Conservation (phyloP, 2,797 vertebrate species). For the Pogoniulus pusillus region DNA sequence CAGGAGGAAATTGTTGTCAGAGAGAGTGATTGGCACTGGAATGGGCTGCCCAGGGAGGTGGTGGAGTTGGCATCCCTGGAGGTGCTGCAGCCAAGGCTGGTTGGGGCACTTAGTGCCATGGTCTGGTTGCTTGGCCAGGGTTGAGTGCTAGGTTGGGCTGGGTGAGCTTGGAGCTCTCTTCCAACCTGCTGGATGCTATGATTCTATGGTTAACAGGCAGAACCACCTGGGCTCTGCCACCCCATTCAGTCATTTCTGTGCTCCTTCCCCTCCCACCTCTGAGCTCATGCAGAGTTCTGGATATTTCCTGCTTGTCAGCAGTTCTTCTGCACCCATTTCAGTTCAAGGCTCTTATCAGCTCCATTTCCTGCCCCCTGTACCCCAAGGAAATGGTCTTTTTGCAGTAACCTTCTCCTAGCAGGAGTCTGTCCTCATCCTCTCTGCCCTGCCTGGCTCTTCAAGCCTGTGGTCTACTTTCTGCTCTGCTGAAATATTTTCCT, state of each 20-base stretch:
- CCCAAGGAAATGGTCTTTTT: neutral
- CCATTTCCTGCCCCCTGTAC: neutral
- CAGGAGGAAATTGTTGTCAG: no score
- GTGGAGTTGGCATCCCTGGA: no score
- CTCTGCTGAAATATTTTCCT: slow-evolving; percentile 46
- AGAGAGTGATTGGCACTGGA: no score
- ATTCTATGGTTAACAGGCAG: neutral
- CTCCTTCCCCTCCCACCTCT: neutral
- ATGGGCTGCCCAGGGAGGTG: no score
- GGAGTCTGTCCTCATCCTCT: neutral
- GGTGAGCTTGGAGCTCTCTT: no score
- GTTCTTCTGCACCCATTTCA: neutral
- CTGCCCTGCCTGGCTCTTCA: slow-evolving; percentile 5
- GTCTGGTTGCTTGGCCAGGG: no score
- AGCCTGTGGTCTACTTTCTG: slow-evolving; percentile 1
- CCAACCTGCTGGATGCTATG: no score
- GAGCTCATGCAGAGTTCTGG: neutral
- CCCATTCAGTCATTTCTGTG: neutral
- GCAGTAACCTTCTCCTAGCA: neutral
- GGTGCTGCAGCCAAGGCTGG: no score
- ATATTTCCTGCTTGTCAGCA: neutral
- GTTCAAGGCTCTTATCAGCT: neutral
- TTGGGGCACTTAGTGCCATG: no score
- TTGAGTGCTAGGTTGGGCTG: no score
- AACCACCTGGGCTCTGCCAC: neutral